These are phyloP conservation scores for Gortyna flavago DNA, from an alignment of 2,888 invertebrate genomes.

Conservation along the genomic window DNA sequence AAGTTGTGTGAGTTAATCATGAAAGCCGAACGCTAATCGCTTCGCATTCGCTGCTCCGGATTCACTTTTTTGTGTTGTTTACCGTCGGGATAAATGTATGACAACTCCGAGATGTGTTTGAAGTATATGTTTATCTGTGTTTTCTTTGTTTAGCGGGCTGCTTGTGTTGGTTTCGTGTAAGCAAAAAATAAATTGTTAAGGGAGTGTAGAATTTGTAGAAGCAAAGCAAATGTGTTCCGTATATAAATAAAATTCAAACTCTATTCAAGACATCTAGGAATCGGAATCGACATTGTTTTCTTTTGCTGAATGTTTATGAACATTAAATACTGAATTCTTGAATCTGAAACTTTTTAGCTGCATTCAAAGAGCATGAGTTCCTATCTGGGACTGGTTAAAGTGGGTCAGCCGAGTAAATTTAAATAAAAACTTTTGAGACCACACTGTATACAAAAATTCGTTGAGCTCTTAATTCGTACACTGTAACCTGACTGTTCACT, in stretches of 20 bases:
- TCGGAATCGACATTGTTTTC: constrained; percentile 14
- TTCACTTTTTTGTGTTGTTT: constrained; percentile 77
- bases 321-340: constrained; percentile 16
- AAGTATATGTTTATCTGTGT: constrained; percentile 66
- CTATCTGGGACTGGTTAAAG: constrained; percentile 6
- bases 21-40: constrained; percentile 78
- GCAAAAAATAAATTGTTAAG: constrained; percentile 39
- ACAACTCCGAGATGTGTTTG: constrained; percentile 70
- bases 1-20: constrained; percentile 79
- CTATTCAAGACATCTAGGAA: constrained; percentile 34
- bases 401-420: constrained; percentile 33
- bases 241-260: constrained; percentile 46
- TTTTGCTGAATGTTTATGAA: constrained; percentile 24
- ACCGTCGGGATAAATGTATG: constrained; percentile 68
- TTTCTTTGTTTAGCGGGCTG: constrained; percentile 55
- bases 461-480: not conserved
- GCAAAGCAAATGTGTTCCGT: constrained; percentile 39
- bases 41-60: constrained; percentile 71
- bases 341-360: constrained; percentile 17
- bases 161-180: constrained; percentile 34
- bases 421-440: constrained; percentile 31
- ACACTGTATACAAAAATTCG: constrained; percentile 14
- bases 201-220: constrained; percentile 36
- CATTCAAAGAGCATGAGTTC: constrained; percentile 29
- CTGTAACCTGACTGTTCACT: constrained; percentile 15